These are phyloP conservation scores for Lacanobia wlatinum DNA, from an alignment of 2,888 invertebrate species.

Conservation along the genomic window DNA sequence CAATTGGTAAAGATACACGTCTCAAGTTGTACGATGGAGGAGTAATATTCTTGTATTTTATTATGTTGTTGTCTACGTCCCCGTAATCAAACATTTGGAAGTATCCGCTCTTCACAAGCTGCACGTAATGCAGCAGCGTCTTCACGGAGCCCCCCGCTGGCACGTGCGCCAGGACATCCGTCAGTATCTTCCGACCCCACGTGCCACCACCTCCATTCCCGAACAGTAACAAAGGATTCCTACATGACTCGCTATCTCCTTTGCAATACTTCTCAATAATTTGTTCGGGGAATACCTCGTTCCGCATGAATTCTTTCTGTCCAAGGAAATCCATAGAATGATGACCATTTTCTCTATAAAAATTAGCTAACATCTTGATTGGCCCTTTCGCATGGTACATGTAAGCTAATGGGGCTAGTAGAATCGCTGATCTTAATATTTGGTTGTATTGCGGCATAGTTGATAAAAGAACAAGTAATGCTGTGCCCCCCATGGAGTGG, in stretches of 20 bases:
- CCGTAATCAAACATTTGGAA: slow-evolving; percentile 75
- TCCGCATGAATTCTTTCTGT: slow-evolving; percentile 63
- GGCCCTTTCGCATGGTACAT: slow-evolving; percentile 75
- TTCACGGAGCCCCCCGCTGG: slow-evolving; percentile 74
- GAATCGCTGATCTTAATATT: slow-evolving; percentile 68
- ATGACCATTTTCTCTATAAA: slow-evolving; percentile 57
- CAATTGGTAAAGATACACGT: slow-evolving; percentile 68
- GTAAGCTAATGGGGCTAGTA: slow-evolving; percentile 76
- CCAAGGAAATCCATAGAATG: slow-evolving; percentile 64
- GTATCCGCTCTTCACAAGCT: slow-evolving; percentile 71
- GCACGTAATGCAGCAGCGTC: slow-evolving; percentile 75
- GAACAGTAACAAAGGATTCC: slow-evolving; percentile 70
- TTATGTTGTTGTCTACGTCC: slow-evolving; percentile 48
- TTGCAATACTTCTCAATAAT: slow-evolving; percentile 70
- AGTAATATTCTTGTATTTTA: slow-evolving; percentile 59
- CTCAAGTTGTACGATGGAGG: slow-evolving; percentile 69
- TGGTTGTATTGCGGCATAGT: slow-evolving; percentile 70
- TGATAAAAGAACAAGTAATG: slow-evolving; percentile 73
- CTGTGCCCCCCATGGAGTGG: slow-evolving; percentile 77
- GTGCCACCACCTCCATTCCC: slow-evolving; percentile 68
- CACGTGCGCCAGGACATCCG: slow-evolving; percentile 58
- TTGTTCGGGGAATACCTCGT: slow-evolving; percentile 59
- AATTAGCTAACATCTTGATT: slow-evolving; percentile 68
- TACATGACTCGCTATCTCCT: slow-evolving; percentile 64
- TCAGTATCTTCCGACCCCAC: slow-evolving; percentile 45